Conservation (phyloP, 2,797 vertebrate genomes). For the Phataginus tricuspis region DNA sequence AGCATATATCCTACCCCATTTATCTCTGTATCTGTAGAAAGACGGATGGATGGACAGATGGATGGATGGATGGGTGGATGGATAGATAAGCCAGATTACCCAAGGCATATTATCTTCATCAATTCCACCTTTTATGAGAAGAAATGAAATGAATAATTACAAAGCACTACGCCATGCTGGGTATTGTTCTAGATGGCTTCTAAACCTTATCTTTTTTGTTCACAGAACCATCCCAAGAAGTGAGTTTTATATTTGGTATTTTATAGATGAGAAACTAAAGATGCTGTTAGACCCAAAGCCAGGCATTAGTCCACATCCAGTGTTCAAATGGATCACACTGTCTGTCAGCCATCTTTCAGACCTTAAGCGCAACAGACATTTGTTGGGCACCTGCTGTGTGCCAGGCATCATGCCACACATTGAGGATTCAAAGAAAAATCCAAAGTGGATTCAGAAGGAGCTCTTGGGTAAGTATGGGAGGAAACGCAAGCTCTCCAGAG, state of each 20-base stretch:
- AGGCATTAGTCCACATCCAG: not conserved
- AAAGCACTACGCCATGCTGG: not conserved
- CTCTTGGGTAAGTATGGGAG: not conserved
- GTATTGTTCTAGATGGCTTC: not conserved
- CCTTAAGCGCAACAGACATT: not conserved
- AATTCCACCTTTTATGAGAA: not conserved
- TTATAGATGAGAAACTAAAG: not conserved
- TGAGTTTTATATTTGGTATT: constrained; percentile 6
- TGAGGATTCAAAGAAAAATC: constrained; percentile 13
- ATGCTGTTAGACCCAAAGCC: not conserved
- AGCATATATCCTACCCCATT: not conserved
- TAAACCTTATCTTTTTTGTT: not conserved
- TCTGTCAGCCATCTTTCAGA: not conserved
- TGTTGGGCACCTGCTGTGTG: not conserved
- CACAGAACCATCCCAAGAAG: not conserved
- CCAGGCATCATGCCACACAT: not conserved
- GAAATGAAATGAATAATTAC: constrained; percentile 43
- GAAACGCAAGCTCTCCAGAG: not conserved
- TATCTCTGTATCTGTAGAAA: not conserved
- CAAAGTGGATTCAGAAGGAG: not conserved
- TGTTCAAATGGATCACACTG: not conserved
- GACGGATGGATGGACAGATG: not conserved
- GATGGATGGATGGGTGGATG: not conserved
- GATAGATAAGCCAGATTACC: not conserved
- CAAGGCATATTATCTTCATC: constrained; percentile 36